These are phyloP conservation scores for Griposia aprilina DNA, from an alignment of 2,888 invertebrate species.

Conservation along the genomic window DNA sequence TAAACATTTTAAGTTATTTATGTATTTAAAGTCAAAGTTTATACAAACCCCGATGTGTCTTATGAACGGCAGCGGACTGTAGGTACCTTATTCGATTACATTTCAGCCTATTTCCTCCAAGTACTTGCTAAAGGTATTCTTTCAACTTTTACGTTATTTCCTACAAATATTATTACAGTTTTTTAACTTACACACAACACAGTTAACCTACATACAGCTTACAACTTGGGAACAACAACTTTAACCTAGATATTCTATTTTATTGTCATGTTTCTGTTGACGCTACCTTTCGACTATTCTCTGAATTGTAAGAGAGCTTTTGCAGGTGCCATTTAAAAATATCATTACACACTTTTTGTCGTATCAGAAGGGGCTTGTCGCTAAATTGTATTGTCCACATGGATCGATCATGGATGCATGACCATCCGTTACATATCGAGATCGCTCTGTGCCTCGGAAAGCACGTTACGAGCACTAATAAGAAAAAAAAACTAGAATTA, in stretches of 20 bases:
- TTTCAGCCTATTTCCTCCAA: not conserved
- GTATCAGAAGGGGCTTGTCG: not conserved
- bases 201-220: not conserved
- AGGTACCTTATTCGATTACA: not conserved
- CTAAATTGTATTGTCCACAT: no score
- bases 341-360: not conserved
- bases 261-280: slow-evolving; percentile 43
- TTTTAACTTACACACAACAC: slow-evolving; percentile 2
- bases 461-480: no score
- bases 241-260: slow-evolving; percentile 50
- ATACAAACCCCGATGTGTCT: no score
- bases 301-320: not conserved
- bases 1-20: no score
- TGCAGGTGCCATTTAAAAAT: not conserved
- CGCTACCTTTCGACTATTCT: not conserved
- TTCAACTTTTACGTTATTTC: slow-evolving; percentile 6
- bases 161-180: slow-evolving; percentile 23
- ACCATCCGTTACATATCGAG: no score
- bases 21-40: no score
- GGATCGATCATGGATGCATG: no score
- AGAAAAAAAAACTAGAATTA: no score
- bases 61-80: not conserved
- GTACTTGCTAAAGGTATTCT: slow-evolving; percentile 6
- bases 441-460: no score
- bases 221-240: slow-evolving; percentile 37